Conservation (phyloP, 1,140 invertebrate genomes). For the Anoplolepis gracilipes region DNA sequence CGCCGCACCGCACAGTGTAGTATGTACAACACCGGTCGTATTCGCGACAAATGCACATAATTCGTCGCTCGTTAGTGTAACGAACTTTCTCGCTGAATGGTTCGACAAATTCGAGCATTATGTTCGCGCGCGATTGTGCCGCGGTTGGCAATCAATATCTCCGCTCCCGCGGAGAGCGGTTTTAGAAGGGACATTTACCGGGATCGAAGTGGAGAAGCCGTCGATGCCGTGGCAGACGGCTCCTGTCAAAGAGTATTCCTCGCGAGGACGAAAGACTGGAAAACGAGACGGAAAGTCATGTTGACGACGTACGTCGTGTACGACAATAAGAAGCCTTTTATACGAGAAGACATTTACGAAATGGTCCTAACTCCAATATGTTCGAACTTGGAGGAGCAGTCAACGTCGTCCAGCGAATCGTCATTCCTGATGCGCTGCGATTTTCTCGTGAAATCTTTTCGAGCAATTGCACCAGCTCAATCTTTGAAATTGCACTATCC, state of each 20-base stretch:
- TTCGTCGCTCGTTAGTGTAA: conserved; percentile 75
- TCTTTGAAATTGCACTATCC: conserved; percentile 46
- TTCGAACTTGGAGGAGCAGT: conserved; percentile 21
- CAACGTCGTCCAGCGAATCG: conserved; percentile 28
- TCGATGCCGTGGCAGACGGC: conserved; percentile 56
- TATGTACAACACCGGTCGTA: conserved; percentile 23
- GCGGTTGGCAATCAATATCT: conserved; percentile 66
- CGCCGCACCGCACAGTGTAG: conserved; percentile 29
- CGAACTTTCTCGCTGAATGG: conserved; percentile 68
- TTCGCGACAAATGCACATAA: conserved; percentile 73
- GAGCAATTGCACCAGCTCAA: conserved; percentile 65
- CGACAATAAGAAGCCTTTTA: conserved; percentile 72
- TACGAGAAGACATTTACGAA: conserved; percentile 73
- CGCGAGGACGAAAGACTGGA: conserved; percentile 19
- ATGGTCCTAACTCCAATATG: conserved; percentile 48
- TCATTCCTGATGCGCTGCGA: conserved; percentile 55
- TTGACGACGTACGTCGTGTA: conserved; percentile 54
- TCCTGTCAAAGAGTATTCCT: neutral
- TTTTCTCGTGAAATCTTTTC: conserved; percentile 62
- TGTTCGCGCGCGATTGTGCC: conserved; percentile 69
- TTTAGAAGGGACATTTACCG: neutral
- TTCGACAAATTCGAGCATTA: conserved; percentile 75
- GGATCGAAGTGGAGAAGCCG: neutral
- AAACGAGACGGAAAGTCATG: conserved; percentile 61
- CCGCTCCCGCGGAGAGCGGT: conserved; percentile 44